Percentiles rank a stretch among this genome's conserved stretches.
phyloP scores from a whole-genome alignment of 2,888 invertebrate species.

The Hirtodrosophila trivittata region DNA sequence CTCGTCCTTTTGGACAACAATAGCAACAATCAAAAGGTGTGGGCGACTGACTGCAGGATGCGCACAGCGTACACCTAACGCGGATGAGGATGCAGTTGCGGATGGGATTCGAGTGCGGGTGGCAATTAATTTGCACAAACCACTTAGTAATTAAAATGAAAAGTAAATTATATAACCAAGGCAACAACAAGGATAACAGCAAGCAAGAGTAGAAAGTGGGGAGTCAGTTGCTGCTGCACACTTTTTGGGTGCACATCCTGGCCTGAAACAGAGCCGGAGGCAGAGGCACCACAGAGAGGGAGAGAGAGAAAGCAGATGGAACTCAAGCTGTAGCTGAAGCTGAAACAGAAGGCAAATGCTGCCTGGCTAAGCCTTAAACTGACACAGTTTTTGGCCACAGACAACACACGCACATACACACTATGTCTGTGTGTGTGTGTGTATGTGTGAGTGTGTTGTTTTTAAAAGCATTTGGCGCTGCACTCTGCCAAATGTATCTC shows the following conservation, averaged over 20 bases:
- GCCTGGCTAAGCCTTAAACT: slow-evolving; percentile 45
- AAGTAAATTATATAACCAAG: slow-evolving; percentile 72
- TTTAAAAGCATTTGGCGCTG: slow-evolving; percentile 76
- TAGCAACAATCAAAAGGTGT: slow-evolving; percentile 16
- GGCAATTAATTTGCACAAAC: slow-evolving; percentile 76
- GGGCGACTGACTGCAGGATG: slow-evolving; percentile 6
- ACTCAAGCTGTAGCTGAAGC: slow-evolving; percentile 5
- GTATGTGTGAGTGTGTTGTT: slow-evolving; percentile 37
- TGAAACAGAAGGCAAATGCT: slow-evolving; percentile 9
- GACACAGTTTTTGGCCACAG: slow-evolving; percentile 50
- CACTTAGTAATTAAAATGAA: slow-evolving; percentile 77
- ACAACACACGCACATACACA: slow-evolving; percentile 9
- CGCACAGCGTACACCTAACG: not conserved
- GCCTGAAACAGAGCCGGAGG: slow-evolving; percentile 1
- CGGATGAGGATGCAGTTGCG: slow-evolving; percentile 8
- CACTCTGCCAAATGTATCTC: slow-evolving; percentile 73
- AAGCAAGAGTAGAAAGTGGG: not conserved
- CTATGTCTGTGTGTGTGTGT: slow-evolving; percentile 11
- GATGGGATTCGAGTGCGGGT: slow-evolving; percentile 34
- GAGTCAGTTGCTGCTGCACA: not conserved
- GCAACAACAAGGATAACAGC: slow-evolving; percentile 24
- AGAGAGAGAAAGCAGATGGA: slow-evolving; percentile 1
- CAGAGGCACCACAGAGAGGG: slow-evolving; percentile 1
- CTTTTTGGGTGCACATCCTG: not conserved
- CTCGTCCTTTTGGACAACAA: slow-evolving; percentile 6